These are phyloP conservation scores for Ptyas mucosa DNA, from an alignment of 2,113 vertebrate species.

Conservation along the genomic window DNA sequence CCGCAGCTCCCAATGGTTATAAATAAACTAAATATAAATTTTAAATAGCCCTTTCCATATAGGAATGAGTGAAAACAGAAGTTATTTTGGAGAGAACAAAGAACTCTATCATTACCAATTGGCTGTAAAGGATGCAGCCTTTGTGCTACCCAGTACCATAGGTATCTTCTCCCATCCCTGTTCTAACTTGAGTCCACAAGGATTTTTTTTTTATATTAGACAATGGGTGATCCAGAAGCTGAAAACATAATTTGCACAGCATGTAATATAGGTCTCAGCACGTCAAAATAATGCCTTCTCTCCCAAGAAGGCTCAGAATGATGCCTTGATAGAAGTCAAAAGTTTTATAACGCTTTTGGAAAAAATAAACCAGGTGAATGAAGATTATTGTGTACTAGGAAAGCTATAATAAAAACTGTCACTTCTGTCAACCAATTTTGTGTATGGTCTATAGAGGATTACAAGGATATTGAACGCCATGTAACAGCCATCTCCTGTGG, in stretches of 20 bases:
- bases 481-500: conserved; percentile 64
- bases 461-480: conserved; percentile 65
- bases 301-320: conserved; percentile 52
- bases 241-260: conserved; percentile 49
- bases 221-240: conserved; percentile 53
- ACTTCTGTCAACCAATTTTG: conserved; percentile 63
- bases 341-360: conserved; percentile 59
- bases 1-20: neutral
- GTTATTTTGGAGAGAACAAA: neutral
- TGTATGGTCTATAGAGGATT: conserved; percentile 67
- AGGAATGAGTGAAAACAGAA: neutral
- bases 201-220: conserved; percentile 37
- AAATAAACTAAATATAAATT: conserved; percentile 14
- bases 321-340: conserved; percentile 59
- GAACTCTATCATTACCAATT: conserved; percentile 10
- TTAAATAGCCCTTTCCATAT: neutral
- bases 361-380: conserved; percentile 62
- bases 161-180: neutral
- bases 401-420: conserved; percentile 73
- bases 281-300: conserved; percentile 46
- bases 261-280: conserved; percentile 6
- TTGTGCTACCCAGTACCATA: neutral
- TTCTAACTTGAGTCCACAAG: conserved; percentile 28
- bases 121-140: neutral
- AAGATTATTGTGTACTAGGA: conserved; percentile 70